Conservation (phyloP, 2,797 vertebrate species). For the Notoglanidium macrostoma region DNA sequence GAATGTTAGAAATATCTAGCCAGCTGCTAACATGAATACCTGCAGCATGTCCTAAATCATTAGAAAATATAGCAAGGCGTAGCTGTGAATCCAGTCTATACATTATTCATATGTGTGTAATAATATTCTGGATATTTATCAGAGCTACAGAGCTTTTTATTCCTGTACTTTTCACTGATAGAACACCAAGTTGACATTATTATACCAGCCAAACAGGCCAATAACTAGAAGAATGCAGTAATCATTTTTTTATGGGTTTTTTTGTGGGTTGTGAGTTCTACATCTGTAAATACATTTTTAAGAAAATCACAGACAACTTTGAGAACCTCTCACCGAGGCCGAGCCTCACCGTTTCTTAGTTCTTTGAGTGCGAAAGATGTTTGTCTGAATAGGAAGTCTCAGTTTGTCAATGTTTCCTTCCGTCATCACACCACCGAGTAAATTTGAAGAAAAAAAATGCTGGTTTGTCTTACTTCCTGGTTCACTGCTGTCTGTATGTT, state of each 20-base stretch:
- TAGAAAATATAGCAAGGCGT: neutral
- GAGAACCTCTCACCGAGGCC: neutral
- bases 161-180: neutral
- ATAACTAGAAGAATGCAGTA: neutral
- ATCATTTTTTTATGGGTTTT: no score
- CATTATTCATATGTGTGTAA: neutral
- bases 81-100: neutral
- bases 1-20: neutral
- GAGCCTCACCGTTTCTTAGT: neutral
- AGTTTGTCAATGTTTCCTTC: slow-evolving; percentile 4
- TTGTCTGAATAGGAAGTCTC: slow-evolving; percentile 17
- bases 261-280: neutral
- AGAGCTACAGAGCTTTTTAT: neutral
- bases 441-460: neutral
- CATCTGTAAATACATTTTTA: neutral
- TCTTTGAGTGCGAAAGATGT: neutral
- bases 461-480: slow-evolving; percentile 4
- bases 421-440: neutral
- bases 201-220: neutral
- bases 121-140: neutral
- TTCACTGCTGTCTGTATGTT: neutral
- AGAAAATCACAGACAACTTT: neutral
- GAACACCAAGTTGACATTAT: neutral
- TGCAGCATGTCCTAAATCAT: neutral
- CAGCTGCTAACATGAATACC: neutral